A percentile compares a stretch with the other conserved stretches of the same genome.
These are phyloP conservation scores for Symphodus melops DNA, from an alignment of 2,113 vertebrate genomes.

Conservation along the genomic window DNA sequence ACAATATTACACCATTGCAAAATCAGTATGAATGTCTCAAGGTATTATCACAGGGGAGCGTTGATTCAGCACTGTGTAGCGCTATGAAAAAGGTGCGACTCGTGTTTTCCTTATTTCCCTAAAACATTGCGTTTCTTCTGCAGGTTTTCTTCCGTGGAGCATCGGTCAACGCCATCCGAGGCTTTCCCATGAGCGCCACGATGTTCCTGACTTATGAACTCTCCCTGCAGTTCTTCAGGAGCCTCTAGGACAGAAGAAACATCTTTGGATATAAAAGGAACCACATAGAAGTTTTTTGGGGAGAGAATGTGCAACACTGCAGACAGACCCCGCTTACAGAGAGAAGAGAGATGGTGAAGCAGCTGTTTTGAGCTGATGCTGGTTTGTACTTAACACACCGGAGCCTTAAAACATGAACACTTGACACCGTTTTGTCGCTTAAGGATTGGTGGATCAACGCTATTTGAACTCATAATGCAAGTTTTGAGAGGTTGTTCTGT, in stretches of 20 bases:
- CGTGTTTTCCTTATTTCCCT: not conserved
- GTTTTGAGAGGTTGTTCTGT: no score
- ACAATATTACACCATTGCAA: no score
- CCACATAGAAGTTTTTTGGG: not conserved
- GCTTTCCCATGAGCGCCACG: conserved; percentile 94
- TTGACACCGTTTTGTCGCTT: not conserved
- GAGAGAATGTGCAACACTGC: not conserved
- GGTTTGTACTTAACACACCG: not conserved
- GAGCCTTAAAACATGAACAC: not conserved
- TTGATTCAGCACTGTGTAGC: no score
- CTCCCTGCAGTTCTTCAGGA: conserved; percentile 89
- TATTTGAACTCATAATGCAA: no score
- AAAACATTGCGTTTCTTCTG: not conserved
- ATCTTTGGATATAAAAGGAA: not conserved
- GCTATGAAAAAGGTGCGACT: no score
- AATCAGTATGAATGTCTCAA: no score
- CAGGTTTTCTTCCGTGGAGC: conserved; percentile 96
- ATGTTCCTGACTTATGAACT: conserved; percentile 97
- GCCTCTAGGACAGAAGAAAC: conserved; percentile 47
- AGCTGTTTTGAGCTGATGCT: not conserved
- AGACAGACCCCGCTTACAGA: not conserved
- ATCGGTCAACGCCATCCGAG: conserved; percentile 89
- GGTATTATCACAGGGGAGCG: no score
- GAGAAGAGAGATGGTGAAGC: not conserved
- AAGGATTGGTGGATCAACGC: not conserved